phyloP scores from a whole-genome alignment of 2,113 vertebrate genomes.

The Litocranius walleri region DNA sequence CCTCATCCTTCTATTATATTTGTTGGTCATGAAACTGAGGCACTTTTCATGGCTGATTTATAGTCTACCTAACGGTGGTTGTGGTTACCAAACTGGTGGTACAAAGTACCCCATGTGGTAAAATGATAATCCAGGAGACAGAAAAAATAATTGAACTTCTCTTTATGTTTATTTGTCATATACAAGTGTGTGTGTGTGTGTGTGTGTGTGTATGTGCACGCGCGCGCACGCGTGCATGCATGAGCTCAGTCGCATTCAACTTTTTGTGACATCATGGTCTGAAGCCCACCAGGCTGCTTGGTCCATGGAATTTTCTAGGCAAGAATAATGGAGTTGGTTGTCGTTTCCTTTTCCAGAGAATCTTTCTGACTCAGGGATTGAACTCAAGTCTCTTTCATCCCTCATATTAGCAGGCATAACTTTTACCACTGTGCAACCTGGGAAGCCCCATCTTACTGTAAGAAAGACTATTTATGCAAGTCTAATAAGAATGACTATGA shows the following conservation, averaged over 20 bases:
- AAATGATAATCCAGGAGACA: not conserved
- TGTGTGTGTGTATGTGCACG: accelerated
- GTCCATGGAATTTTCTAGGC: not conserved
- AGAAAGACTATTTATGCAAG: not conserved
- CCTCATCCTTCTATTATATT: not conserved
- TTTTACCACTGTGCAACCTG: not conserved
- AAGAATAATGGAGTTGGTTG: not conserved
- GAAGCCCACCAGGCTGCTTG: not conserved
- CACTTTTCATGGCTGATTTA: not conserved
- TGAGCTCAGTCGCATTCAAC: not conserved
- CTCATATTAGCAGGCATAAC: not conserved
- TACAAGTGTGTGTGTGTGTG: not conserved
- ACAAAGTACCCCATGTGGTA: not conserved
- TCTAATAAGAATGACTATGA: not conserved
- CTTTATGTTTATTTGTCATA: not conserved
- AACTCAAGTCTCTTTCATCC: not conserved
- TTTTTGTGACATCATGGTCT: not conserved
- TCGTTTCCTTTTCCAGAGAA: not conserved
- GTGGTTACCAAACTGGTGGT: not conserved
- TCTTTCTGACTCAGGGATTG: not conserved
- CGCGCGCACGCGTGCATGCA: accelerated
- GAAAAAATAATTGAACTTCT: not conserved
- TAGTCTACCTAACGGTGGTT: not conserved
- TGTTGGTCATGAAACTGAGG: not conserved
- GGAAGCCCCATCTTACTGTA: not conserved